Conservation (phyloP, 2,113 vertebrate species). For the Rhagologus leucostigma region DNA sequence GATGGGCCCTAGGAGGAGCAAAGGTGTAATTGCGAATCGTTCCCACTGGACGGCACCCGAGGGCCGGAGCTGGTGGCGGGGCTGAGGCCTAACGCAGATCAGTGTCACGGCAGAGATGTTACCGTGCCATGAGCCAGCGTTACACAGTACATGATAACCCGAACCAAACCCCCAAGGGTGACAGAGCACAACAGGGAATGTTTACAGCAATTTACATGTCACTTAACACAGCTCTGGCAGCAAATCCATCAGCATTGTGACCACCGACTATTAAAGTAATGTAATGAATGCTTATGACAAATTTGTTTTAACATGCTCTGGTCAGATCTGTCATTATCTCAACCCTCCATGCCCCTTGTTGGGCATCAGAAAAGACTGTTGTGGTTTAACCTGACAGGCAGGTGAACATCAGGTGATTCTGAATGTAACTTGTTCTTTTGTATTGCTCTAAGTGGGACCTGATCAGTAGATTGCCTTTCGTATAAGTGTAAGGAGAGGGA, state of each 20-base stretch:
- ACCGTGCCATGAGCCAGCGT: rapidly evolving
- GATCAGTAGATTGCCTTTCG: not conserved
- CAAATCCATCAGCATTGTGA: not conserved
- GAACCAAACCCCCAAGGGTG: not conserved
- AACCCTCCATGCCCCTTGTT: not conserved
- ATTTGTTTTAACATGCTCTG: not conserved
- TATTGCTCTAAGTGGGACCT: not conserved
- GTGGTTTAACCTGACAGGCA: not conserved
- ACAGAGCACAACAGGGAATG: not conserved
- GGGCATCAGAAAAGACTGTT: not conserved
- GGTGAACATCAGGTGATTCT: not conserved
- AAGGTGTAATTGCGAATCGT: not conserved
- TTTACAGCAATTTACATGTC: not conserved
- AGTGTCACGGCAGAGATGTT: not conserved
- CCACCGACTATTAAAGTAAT: not conserved
- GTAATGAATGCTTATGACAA: not conserved
- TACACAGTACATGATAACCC: not conserved
- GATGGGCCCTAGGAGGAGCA: not conserved
- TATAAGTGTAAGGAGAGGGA: not conserved
- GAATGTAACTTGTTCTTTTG: not conserved
- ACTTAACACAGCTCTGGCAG: not conserved
- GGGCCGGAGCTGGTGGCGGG: not conserved
- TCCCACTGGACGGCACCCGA: not conserved
- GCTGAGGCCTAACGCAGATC: not conserved
- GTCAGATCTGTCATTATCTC: not conserved